Evolutionary conservation across 2,888 invertebrate species (phyloP).

Genomic region (Orchestes rusci): DNA sequence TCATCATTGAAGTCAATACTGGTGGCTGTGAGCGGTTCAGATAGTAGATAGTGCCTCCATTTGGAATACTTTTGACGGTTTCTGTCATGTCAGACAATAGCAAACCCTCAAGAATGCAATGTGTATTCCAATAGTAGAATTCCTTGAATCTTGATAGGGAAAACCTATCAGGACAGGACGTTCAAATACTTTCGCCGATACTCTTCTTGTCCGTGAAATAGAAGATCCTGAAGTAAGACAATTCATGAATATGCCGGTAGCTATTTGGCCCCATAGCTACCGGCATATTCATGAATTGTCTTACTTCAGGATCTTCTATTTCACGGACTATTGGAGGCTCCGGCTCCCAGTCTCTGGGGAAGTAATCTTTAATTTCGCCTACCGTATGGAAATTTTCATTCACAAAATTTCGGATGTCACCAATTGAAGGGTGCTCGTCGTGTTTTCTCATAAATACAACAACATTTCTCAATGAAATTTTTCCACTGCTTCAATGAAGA

Average conservation of each 20-base stretch:
- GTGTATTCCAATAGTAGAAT: conserved; percentile 83
- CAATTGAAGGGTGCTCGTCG: conserved; percentile 44
- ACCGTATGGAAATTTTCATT: conserved; percentile 52
- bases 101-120: conserved; percentile 77
- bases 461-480: conserved; percentile 54
- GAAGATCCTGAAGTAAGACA: too few species aligned
- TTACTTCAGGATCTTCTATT: conserved; percentile 54
- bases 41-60: conserved; percentile 35
- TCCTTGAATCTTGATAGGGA: conserved; percentile 68
- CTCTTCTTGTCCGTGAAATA: too few species aligned
- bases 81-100: conserved; percentile 67
- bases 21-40: conserved; percentile 60
- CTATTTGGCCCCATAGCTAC: conserved; percentile 56
- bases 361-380: conserved; percentile 52
- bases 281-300: conserved; percentile 53
- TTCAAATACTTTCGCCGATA: too few species aligned
- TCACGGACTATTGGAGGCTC: conserved; percentile 54
- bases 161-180: conserved; percentile 47
- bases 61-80: conserved; percentile 56
- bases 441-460: conserved; percentile 47
- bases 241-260: conserved; percentile 52
- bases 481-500: too few species aligned
- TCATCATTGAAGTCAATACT: conserved; percentile 65
- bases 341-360: conserved; percentile 51
- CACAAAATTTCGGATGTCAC: conserved; percentile 50